Conservation (phyloP, 2,113 vertebrate species). For the Bujurquina vittata region DNA sequence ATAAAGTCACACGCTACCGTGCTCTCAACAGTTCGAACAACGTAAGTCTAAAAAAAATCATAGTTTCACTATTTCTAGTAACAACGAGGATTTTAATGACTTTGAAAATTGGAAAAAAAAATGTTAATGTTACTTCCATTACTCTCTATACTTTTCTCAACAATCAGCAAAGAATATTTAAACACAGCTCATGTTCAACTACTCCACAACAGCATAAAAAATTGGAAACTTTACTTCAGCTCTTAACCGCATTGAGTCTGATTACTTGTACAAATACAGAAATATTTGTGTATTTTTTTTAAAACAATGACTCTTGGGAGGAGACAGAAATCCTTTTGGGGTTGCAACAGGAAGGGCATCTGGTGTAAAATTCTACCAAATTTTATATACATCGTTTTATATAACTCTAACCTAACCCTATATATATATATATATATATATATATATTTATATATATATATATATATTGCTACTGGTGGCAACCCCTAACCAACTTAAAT, state of each 20-base stretch:
- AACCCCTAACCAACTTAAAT: too few species aligned
- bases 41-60: not conserved
- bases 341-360: not conserved
- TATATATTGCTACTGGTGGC: too few species aligned
- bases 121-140: not conserved
- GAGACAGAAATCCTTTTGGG: not conserved
- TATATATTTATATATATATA: too few species aligned
- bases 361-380: not conserved
- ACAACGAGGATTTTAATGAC: not conserved
- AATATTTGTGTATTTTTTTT: not conserved
- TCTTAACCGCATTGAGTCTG: not conserved
- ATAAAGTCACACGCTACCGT: not conserved
- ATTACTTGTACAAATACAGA: too few species aligned
- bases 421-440: too few species aligned
- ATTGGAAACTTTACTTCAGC: too few species aligned
- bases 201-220: too few species aligned
- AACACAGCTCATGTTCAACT: too few species aligned
- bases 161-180: too few species aligned
- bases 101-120: not conserved
- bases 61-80: not conserved
- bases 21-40: not conserved
- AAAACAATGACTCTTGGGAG: not conserved
- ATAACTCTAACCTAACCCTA: too few species aligned
- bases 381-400: too few species aligned
- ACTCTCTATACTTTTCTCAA: not conserved